A percentile compares a stretch with the other conserved stretches of the same genome.
Conservation (phyloP, 1,140 invertebrate genomes). For the Bombus waltoni region DNA sequence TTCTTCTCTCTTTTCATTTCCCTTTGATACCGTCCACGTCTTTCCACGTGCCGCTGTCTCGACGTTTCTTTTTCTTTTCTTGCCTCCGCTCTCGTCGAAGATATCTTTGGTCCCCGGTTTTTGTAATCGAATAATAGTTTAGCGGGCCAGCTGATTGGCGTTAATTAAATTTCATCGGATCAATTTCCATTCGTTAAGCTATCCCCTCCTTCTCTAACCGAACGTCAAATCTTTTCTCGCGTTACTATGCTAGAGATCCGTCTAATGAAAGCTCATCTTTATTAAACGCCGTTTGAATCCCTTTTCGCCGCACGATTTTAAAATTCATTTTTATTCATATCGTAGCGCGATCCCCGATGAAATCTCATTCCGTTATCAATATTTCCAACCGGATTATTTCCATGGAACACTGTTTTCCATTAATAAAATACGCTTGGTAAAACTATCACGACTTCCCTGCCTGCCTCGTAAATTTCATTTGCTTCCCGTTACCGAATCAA, state of each 20-base stretch:
- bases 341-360: neutral
- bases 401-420: too few species aligned
- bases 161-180: constrained; percentile 62
- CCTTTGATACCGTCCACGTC: constrained; percentile 7
- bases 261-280: constrained; percentile 29
- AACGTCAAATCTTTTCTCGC: constrained; percentile 9
- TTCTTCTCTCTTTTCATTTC: neutral
- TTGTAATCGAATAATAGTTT: constrained; percentile 44
- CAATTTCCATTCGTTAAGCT: constrained; percentile 50
- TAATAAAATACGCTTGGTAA: neutral
- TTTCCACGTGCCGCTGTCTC: neutral
- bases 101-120: constrained; percentile 1
- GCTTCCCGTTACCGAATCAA: neutral
- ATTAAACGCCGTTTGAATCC: constrained; percentile 35
- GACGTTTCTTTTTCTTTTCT: neutral
- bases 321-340: constrained; percentile 36
- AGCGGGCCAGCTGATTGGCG: constrained; percentile 53
- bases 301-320: neutral
- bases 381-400: constrained; percentile 5
- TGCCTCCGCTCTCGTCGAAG: neutral
- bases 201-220: neutral
- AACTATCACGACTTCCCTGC: neutral
- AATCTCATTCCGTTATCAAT: constrained; percentile 25
- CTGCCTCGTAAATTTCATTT: constrained; percentile 2
- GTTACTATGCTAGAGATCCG: constrained; percentile 5